Evolutionary conservation across 2,888 invertebrate species (phyloP), one percentile per base, ranked within the genome.

Genomic region (Melanotus villosus): DNA sequence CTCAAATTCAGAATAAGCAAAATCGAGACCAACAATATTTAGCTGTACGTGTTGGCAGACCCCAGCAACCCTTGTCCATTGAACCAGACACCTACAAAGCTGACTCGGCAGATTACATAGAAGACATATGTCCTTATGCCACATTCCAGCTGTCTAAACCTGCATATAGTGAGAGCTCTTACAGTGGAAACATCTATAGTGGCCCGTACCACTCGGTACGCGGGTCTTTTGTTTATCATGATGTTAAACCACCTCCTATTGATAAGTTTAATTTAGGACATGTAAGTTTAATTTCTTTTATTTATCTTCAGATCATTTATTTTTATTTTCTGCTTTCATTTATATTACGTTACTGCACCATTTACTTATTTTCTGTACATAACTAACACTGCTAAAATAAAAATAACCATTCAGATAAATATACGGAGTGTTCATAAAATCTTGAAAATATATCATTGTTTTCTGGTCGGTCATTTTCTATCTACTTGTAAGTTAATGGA

Each of bases 71-170:
- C 1, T 77, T 86, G 2, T 86, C 86, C 60, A 85, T 86, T 58
- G 89, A 89, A 78, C 85, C 87, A 70, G 84, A 85, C 67, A 84
- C 85, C 7, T 87, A 86, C 80, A 87, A 87, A 78, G 82, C 86
- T 1, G 86, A 84, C 69, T 84, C 85, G 2, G 80, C 88, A 89
- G 96, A 96, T 84, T 96, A 96, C 86, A 94, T 95, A 81, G 96
- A 96, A 86, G 96, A 96, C 82, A 95, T 96, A 79, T 96, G 96
- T 82, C 96, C 96, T 0, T 96, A 96, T 85, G 96, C 96, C 64
- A 96, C 96, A 52, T 96, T 96, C 85, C 96, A 96, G 83, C 87
- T 96, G 78, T 93, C 94, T 68, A 95, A 95, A 80, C 81, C 83
- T 21, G 90, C 93, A 0, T 94, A 95, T 85, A 93, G 94, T 80